Conservation (phyloP, 2,113 vertebrate genomes). For the Alosa alosa region DNA sequence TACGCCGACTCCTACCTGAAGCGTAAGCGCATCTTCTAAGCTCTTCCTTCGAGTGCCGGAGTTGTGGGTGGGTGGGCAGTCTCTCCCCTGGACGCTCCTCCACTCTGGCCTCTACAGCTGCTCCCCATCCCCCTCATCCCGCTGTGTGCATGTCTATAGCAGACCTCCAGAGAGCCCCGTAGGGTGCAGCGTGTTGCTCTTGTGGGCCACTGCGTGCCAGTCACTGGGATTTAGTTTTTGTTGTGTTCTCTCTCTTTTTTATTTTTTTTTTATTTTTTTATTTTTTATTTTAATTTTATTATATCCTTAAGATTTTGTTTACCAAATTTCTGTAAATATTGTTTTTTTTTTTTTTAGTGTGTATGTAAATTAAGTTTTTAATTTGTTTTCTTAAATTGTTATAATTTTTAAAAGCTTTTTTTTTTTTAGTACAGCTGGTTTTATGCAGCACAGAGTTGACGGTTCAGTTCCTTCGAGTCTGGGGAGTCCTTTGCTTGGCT, state of each 20-base stretch:
- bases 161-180: neutral
- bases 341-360: constrained; percentile 58
- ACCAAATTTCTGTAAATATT: constrained; percentile 54
- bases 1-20: constrained; percentile 94
- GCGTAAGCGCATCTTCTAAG: constrained; percentile 87
- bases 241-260: neutral
- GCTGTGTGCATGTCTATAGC: neutral
- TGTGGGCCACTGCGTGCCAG: neutral
- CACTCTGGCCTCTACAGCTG: neutral
- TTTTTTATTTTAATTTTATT: neutral
- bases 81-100: neutral
- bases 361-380: constrained; percentile 62
- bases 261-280: neutral
- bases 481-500: constrained; percentile 42
- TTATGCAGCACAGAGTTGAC: constrained; percentile 16
- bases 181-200: neutral
- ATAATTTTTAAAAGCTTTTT: neutral
- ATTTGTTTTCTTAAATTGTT: constrained; percentile 44
- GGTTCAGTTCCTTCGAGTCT: constrained; percentile 32
- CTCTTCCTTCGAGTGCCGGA: neutral
- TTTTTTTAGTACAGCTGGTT: neutral
- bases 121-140: neutral
- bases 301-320: neutral
- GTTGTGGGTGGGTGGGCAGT: neutral
- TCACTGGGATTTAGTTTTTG: neutral